Percentiles rank a stretch among this genome's conserved stretches.
These are phyloP conservation scores for Amphiprion percula DNA, from an alignment of 2,113 vertebrate genomes.

Conservation along the genomic window DNA sequence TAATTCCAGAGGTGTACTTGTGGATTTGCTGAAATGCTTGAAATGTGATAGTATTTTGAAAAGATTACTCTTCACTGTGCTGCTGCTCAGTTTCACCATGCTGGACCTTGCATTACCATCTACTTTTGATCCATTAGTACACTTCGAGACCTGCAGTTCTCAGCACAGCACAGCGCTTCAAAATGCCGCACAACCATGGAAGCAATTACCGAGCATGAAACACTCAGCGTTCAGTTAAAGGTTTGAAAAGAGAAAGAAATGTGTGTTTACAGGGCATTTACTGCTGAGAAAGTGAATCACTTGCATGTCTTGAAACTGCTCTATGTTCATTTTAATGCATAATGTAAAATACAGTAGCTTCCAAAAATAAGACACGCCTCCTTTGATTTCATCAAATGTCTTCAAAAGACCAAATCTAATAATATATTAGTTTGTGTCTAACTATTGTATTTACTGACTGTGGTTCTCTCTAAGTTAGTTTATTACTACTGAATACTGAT, in stretches of 20 bases:
- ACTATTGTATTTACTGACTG: too few relatives aligned
- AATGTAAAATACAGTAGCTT: too few relatives aligned
- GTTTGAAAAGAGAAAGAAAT: not conserved
- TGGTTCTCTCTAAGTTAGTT: too few relatives aligned
- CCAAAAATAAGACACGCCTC: too few relatives aligned
- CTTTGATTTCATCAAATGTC: too few relatives aligned
- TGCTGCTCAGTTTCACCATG: constrained; percentile 82
- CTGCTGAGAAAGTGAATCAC: too few relatives aligned
- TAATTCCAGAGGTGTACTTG: not conserved
- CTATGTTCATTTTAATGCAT: too few relatives aligned
- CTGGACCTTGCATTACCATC: constrained; percentile 85
- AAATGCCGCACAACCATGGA: constrained; percentile 17
- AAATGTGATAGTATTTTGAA: not conserved
- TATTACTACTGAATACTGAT: too few relatives aligned
- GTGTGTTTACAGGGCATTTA: too few relatives aligned
- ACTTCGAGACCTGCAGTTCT: constrained; percentile 81
- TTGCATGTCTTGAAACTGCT: too few relatives aligned
- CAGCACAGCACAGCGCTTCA: constrained; percentile 39
- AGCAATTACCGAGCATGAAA: not conserved
- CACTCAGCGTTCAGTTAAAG: not conserved
- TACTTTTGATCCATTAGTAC: constrained; percentile 90
- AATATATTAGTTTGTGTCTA: too few relatives aligned
- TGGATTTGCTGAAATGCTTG: constrained; percentile 6
- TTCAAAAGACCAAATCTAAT: too few relatives aligned
- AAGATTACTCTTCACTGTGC: constrained; percentile 8